Evolutionary conservation across 2,888 invertebrate genomes (phyloP).

Genomic region (Ophonus ardosiacus): DNA sequence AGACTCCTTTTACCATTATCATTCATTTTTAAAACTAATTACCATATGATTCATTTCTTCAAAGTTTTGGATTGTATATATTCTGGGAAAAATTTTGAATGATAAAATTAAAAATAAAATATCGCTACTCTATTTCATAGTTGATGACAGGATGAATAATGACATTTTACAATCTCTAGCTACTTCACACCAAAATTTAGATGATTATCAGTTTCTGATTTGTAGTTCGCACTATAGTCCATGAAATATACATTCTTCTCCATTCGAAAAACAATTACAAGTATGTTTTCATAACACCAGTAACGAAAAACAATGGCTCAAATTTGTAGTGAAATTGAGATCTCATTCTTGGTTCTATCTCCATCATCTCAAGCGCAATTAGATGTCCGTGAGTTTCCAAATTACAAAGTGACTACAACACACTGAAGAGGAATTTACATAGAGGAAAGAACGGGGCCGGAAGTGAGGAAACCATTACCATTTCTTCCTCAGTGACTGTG

Average conservation of each 20-base stretch:
- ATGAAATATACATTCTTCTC: background rate
- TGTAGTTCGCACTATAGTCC: background rate
- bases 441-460: constrained; percentile 47
- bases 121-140: no score
- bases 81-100: no score
- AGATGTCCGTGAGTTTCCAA: constrained; percentile 45
- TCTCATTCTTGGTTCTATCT: constrained; percentile 14
- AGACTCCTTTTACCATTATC: no score
- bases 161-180: background rate
- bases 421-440: constrained; percentile 51
- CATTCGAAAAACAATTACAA: constrained; percentile 33
- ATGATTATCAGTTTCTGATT: background rate
- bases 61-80: no score
- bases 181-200: background rate
- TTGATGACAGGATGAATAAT: background rate
- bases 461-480: constrained; percentile 61
- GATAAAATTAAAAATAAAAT: no score
- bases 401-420: constrained; percentile 49
- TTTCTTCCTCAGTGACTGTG: constrained; percentile 59
- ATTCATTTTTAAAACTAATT: no score
- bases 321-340: constrained; percentile 44
- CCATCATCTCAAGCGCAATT: constrained; percentile 35
- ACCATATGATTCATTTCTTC: no score
- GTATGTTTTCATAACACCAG: background rate
- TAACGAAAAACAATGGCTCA: constrained; percentile 12